Evolutionary conservation across 2,888 invertebrate species (phyloP), one percentile per base, ranked within the genome.

Genomic region (Leptarthrus brevirostris): DNA sequence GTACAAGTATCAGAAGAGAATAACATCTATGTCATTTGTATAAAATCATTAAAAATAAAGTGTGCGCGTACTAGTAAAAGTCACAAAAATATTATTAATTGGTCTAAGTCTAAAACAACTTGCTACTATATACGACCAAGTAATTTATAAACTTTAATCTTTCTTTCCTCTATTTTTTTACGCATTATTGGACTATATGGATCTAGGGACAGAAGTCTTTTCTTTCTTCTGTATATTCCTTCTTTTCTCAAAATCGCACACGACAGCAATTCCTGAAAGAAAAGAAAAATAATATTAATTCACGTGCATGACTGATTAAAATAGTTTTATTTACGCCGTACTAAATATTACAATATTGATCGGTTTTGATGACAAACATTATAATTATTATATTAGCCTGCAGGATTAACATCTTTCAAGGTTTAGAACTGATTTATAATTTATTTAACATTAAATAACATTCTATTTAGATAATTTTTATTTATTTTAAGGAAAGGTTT

Each of bases 191-290:
- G 82, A 0, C 90, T 90, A 82, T 88, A 93, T 0, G 93, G 93
- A 78, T 93, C 92, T 79, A 93, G 92, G 79, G 88, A 87, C 66
- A 89, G 82, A 18, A 89, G 85, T 73, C 90, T 88, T 79, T 89
- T 90, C 79, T 89, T 89, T 4, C 93, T 86, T 74, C 92, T 85
- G 82, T 92, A 93, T 74, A 93, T 93, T 1, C 93, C 93, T 82
- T 91, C 91, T 78, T 88, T 88, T 79, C 90, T 84, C 10, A 85
- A 81, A 56, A 91, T 79, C 16, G 90, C 89, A 81, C 91, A 91
- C 47, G 86, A 83, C 82, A 91, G 84, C 53, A 88, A 86, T 14
- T 81, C 81, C 88, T 88, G 71, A 16, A 80, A 79, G 36, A 3
- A 36, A 34, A 64, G 58, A 36, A 36, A 22, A 54, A n/a, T n/a